These are phyloP conservation scores for Anodontia alba DNA, from an alignment of 2,888 invertebrate genomes.

Conservation along the genomic window DNA sequence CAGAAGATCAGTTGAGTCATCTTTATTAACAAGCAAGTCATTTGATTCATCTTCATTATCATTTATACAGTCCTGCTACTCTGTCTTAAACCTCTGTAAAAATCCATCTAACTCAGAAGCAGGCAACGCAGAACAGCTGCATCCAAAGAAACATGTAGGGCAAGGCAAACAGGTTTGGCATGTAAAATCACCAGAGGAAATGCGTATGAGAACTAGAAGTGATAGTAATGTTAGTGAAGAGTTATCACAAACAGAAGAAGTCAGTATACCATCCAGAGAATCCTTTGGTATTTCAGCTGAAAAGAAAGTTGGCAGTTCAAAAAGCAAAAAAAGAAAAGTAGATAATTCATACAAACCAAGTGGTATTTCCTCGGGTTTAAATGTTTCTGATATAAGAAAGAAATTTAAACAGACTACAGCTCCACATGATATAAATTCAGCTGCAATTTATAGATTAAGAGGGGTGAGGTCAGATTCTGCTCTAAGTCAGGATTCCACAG, in stretches of 20 bases:
- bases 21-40: too few species aligned
- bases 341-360: too few species aligned
- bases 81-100: too few species aligned
- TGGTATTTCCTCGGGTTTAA: too few species aligned
- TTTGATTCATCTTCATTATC: too few species aligned
- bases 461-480: slow-evolving; percentile 6
- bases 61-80: too few species aligned
- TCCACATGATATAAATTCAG: neutral
- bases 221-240: neutral
- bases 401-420: neutral
- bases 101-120: too few species aligned
- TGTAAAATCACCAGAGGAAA: slow-evolving; percentile 5
- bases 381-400: neutral
- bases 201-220: neutral
- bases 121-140: too few species aligned
- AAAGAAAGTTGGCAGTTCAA: too few species aligned
- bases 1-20: too few species aligned
- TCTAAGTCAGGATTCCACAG: neutral
- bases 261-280: neutral
- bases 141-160: neutral
- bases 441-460: neutral
- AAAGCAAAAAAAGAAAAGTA: too few species aligned
- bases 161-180: neutral
- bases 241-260: neutral
- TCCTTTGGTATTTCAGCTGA: too few species aligned